phyloP scores from a whole-genome alignment of 2,888 invertebrate species.

The Hymenopus coronatus region DNA sequence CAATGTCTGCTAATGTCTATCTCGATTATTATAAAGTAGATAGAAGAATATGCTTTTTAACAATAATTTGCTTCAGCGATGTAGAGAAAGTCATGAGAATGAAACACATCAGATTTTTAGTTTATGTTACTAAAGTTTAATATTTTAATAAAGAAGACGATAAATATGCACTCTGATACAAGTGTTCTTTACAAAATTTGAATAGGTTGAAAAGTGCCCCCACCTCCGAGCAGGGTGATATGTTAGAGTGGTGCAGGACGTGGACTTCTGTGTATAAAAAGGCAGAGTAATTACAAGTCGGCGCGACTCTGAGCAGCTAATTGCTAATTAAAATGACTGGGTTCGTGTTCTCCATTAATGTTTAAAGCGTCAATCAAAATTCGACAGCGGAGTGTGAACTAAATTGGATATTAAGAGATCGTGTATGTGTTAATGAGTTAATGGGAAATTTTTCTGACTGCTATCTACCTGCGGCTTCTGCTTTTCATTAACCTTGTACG shows the following conservation, averaged over 20 bases:
- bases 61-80: too few species aligned
- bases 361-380: constrained; percentile 18
- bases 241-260: neutral
- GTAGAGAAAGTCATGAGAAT: too few species aligned
- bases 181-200: neutral
- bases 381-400: constrained; percentile 1
- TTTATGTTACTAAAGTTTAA: too few species aligned
- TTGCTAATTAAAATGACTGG: constrained; percentile 17
- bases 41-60: too few species aligned
- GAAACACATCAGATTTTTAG: too few species aligned
- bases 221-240: neutral
- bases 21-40: too few species aligned
- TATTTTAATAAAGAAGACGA: too few species aligned
- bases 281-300: constrained; percentile 3
- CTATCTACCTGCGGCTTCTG: neutral
- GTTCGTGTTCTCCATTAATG: constrained; percentile 7
- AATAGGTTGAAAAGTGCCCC: neutral
- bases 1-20: too few species aligned
- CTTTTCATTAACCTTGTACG: neutral
- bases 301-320: neutral
- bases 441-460: neutral
- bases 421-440: neutral
- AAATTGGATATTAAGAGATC: neutral
- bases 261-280: neutral
- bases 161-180: too few species aligned